phyloP scores from a whole-genome alignment of 2,888 invertebrate genomes.

The Trichogramma dendrolimi region DNA sequence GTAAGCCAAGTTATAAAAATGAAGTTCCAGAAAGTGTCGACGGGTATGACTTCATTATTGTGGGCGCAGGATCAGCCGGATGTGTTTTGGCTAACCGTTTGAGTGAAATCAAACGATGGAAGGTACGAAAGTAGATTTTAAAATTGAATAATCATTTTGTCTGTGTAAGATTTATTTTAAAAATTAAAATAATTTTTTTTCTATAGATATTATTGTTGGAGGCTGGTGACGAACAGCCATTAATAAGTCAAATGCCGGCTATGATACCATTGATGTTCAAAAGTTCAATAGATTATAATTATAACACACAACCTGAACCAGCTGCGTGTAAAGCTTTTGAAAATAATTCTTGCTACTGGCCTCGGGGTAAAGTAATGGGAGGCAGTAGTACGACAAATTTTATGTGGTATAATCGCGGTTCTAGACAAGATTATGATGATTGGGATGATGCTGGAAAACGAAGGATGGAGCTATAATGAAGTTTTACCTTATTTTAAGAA shows the following conservation, averaged over 20 bases:
- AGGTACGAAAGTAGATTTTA: slow-evolving; percentile 36
- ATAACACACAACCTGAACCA: slow-evolving; percentile 64
- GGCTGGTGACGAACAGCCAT: slow-evolving; percentile 66
- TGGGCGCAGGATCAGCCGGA: slow-evolving; percentile 56
- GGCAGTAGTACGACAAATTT: slow-evolving; percentile 61
- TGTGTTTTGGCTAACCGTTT: slow-evolving; percentile 55
- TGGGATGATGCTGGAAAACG: slow-evolving; percentile 54
- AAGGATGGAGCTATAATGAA: slow-evolving; percentile 56
- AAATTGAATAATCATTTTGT: neutral
- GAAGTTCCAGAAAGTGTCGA: slow-evolving; percentile 11
- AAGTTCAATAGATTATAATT: slow-evolving; percentile 65
- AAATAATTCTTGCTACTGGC: slow-evolving; percentile 61
- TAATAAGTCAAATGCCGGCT: slow-evolving; percentile 63
- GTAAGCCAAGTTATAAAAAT: neutral
- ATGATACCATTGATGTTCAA: slow-evolving; percentile 55
- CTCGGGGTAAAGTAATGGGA: slow-evolving; percentile 63
- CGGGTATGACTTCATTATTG: slow-evolving; percentile 43
- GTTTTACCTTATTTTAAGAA: slow-evolving; percentile 52
- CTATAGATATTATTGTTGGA: slow-evolving; percentile 62
- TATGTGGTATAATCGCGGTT: slow-evolving; percentile 61
- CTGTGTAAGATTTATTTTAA: neutral
- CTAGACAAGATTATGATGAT: slow-evolving; percentile 55
- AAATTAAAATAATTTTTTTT: slow-evolving; percentile 18
- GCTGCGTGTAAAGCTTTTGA: slow-evolving; percentile 59
- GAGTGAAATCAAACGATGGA: slow-evolving; percentile 51